Evolutionary conservation across 2,113 vertebrate species (phyloP), one percentile per base, ranked within the genome.

Genomic region (Oreotrochilus melanogaster): DNA sequence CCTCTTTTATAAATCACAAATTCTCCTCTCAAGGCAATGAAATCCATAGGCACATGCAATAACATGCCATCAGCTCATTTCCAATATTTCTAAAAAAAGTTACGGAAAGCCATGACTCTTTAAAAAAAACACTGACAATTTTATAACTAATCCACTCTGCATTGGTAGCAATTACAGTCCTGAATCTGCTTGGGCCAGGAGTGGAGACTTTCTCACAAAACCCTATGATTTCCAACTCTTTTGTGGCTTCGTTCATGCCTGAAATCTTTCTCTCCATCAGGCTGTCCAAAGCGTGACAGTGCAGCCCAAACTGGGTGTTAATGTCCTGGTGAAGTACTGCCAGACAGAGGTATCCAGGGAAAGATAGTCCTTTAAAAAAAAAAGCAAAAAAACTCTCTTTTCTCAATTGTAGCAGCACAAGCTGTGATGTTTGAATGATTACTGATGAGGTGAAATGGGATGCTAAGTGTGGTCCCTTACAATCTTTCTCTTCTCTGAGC

Each of bases 61-160:
- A 74, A 33, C 35, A 23, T 17, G 9, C 33, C 9, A 0, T 48
- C 19, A 79, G 2, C 13, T 27, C 21, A 2, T 39, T 89, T 84
- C 28, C 10, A 45, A 56, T 66, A 21, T 31, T 81, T 73, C 21
- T 14, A 16, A 42, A 65, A 65, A 72, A 45, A 17, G 14, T 39
- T 2, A 45, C 0, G 0, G 61, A 81, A 71, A 56, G 50, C 12
- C 7, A 16, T 3, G 1, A 21, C 15, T 72, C 45, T 69, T 88
- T 18, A 54, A 79, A 79, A 85, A 94, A 76, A 15, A 9, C 33
- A 19, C 18, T 42, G 27, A 66, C 53, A 82, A 12, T 23, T 93
- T 72, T 76, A 57, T 2, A 74, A 33, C 23, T n/a, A 17, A 51
- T 75, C 22, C 25, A 58, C 0, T 6, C 12, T 72, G 8, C 39